Evolutionary conservation across 2,113 vertebrate species (phyloP), one percentile per base, ranked within the genome.

Genomic region (Proterorhinus semilunaris): DNA sequence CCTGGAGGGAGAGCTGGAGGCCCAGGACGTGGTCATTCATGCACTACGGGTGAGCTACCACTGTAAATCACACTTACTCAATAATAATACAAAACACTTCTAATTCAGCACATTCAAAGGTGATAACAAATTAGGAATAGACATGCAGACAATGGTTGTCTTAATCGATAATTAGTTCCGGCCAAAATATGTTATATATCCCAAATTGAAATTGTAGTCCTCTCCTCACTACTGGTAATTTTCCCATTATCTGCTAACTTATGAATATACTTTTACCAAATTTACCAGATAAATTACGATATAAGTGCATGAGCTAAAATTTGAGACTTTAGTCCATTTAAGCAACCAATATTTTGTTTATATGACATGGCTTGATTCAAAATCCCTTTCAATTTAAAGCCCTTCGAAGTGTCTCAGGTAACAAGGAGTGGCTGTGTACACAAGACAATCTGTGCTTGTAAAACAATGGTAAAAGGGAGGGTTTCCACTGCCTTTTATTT

Each of bases 1-100:
- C 77, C 90, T 99, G 77, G 96, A 99, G 86, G 98, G 97, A 71
- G 96, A 99, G 75, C 92, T 99, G 21, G 98, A 99, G 90, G 98
- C 98, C 63, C 94, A 96, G 79, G 98, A 99, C 82, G 93, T 96
- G 57, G 97, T 98, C 83, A 98, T 99, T 81, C 96, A 99, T 83
- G 93, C 95, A 74, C 94, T 99, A 79, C 96, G 96, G 93, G 98
- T 99, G 93, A 85, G 93, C 79, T 4, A 43, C n/a, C 47, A 59
- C 36, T 58, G 12, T 42, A 42, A 58, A 15, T 36, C 51, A 79
- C 27, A 71, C 66, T 17, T 44, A 9, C 42, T 4, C 27, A 58
- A 36, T 36, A 36, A 36, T 36, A 5, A 36, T 36, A 36, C 27
- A 4, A 36, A 36, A 3, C 27, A 36, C 27, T 36, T 36, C 4